Evolutionary conservation across 2,888 invertebrate species (phyloP).

Genomic region (Marasmarcha lunaedactyla): DNA sequence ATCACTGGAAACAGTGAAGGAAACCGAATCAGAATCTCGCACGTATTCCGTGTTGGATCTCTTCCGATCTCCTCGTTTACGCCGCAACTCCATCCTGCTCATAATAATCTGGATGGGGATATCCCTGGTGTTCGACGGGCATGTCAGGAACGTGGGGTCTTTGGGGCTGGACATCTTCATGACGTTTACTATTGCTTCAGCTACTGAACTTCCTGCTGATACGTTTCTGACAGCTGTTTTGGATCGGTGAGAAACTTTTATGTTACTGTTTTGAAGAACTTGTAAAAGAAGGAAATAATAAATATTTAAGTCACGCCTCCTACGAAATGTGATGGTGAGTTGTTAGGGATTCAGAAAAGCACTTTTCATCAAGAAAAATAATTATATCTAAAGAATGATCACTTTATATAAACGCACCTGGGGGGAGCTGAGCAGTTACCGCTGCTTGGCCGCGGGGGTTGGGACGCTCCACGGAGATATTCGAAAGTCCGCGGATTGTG

Average conservation of each 20-base stretch:
- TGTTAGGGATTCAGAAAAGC: no score
- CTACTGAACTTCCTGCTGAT: conserved; percentile 88
- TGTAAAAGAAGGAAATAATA: not conserved
- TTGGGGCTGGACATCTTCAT: conserved; percentile 85
- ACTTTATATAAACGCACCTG: no score
- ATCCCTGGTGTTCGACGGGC: conserved; percentile 88
- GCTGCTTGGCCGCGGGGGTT: no score
- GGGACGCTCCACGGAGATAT: no score
- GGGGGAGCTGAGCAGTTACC: no score
- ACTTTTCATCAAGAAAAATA: no score
- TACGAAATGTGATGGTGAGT: no score
- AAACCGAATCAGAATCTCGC: conserved; percentile 77
- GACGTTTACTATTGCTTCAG: conserved; percentile 86
- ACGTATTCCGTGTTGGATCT: conserved; percentile 85
- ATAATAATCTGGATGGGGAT: conserved; percentile 92
- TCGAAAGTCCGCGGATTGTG: no score
- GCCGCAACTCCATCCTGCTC: conserved; percentile 81
- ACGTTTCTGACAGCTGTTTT: conserved; percentile 82
- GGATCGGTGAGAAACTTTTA: conserved; percentile 53
- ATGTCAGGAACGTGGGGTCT: conserved; percentile 88
- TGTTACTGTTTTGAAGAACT: conserved; percentile 2
- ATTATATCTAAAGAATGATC: no score
- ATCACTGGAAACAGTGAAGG: conserved; percentile 76
- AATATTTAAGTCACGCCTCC: no score
- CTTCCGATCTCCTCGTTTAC: conserved; percentile 81